Evolutionary conservation across 2,888 invertebrate species (phyloP).

Genomic region (Diarsia brunnea): DNA sequence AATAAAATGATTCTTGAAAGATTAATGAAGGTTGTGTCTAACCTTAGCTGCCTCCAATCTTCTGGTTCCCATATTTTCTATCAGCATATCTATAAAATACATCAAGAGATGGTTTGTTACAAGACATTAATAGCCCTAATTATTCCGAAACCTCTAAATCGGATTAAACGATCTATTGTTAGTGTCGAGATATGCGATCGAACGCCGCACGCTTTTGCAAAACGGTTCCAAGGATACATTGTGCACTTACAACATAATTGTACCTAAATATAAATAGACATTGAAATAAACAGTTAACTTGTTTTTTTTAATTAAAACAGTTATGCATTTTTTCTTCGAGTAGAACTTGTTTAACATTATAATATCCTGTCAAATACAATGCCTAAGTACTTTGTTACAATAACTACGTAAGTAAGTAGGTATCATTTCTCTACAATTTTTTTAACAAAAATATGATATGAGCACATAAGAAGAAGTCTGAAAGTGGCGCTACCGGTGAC

Average conservation of each 20-base stretch:
- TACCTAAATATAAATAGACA: constrained; percentile 30
- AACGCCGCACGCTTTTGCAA: constrained; percentile 53
- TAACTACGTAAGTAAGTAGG: background rate
- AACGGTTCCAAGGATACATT: constrained; percentile 58
- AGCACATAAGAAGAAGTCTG: too few relatives aligned
- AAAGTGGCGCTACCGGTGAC: too few relatives aligned
- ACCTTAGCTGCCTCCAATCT: background rate
- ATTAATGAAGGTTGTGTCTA: background rate
- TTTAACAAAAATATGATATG: too few relatives aligned
- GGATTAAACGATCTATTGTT: constrained; percentile 57
- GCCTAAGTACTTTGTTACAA: too few relatives aligned
- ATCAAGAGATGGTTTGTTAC: constrained; percentile 24
- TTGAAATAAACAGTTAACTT: constrained; percentile 8
- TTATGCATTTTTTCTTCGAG: background rate
- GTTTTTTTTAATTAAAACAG: constrained; percentile 1
- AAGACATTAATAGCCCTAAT: constrained; percentile 43
- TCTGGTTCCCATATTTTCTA: constrained; percentile 1
- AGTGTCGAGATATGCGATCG: constrained; percentile 48
- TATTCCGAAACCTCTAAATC: constrained; percentile 42
- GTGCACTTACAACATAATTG: constrained; percentile 38
- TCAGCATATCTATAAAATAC: constrained; percentile 5
- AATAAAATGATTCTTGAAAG: constrained; percentile 1
- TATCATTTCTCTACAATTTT: too few relatives aligned
- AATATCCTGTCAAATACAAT: background rate
- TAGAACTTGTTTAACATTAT: background rate